These are phyloP conservation scores for Hylomyscus alleni DNA, from an alignment of 2,797 vertebrate species.

Conservation along the genomic window DNA sequence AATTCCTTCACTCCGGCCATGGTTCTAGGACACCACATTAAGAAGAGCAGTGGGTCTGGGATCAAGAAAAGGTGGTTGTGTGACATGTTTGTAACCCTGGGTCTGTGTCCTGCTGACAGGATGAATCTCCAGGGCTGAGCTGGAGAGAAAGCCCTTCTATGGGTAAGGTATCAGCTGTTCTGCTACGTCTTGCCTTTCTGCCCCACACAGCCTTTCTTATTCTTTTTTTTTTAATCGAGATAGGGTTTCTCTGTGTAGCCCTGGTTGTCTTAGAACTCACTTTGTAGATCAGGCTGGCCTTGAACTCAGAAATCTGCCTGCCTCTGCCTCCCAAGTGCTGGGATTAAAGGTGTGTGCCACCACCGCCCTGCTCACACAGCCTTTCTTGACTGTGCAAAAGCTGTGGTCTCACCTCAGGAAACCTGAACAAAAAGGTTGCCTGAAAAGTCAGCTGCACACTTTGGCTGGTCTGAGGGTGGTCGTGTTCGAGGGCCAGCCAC, in stretches of 20 bases:
- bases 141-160: conserved; percentile 47
- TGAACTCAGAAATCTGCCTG: too few species aligned
- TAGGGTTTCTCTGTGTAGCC: too few species aligned
- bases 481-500: neutral
- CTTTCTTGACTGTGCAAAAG: conserved; percentile 30
- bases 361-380: too few species aligned
- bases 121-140: neutral
- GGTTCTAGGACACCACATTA: neutral
- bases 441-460: neutral
- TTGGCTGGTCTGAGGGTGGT: neutral
- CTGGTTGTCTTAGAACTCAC: too few species aligned
- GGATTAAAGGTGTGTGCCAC: too few species aligned
- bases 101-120: neutral
- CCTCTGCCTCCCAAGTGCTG: too few species aligned
- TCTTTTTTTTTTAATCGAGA: too few species aligned
- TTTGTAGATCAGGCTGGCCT: too few species aligned
- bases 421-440: neutral
- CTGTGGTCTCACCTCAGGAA: neutral
- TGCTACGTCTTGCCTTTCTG: neutral
- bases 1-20: neutral
- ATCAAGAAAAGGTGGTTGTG: conserved; percentile 55
- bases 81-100: conserved; percentile 3
- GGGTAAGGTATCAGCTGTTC: conserved; percentile 43
- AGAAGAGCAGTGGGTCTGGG: conserved; percentile 53
- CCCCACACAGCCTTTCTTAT: neutral